These are phyloP conservation scores for Hydropsyche tenuis DNA, from an alignment of 1,140 invertebrate genomes.

Conservation along the genomic window DNA sequence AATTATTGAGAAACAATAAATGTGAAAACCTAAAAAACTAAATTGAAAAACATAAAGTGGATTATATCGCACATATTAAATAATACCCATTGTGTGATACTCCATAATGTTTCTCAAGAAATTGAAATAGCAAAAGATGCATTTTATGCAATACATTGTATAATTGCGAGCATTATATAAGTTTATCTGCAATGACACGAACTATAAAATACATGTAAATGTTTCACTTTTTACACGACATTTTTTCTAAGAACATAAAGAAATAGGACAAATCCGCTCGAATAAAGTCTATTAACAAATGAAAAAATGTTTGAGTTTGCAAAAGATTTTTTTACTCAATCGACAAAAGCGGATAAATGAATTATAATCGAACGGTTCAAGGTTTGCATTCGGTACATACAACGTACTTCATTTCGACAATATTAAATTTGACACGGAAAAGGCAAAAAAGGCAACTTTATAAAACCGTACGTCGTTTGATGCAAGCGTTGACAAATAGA, in stretches of 20 bases:
- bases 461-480: constrained; percentile 14
- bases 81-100: background rate
- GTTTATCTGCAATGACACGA: background rate
- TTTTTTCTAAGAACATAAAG: background rate
- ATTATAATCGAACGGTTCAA: constrained; percentile 14
- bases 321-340: too few species aligned
- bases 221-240: background rate
- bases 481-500: constrained; percentile 14
- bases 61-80: background rate
- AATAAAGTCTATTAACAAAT: background rate
- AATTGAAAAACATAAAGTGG: too few species aligned
- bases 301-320: constrained; percentile 3
- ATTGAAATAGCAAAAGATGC: background rate
- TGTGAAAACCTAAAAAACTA: too few species aligned
- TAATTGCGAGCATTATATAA: background rate
- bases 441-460: background rate
- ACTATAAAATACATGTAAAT: background rate
- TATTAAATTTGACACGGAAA: constrained; percentile 10
- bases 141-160: constrained; percentile 9
- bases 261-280: background rate
- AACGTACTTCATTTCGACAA: background rate
- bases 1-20: too few species aligned
- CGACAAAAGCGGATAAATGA: background rate
- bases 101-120: background rate
- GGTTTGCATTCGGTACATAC: background rate